Conservation (phyloP, 2,888 invertebrate genomes). For the Celastrina argiolus region DNA sequence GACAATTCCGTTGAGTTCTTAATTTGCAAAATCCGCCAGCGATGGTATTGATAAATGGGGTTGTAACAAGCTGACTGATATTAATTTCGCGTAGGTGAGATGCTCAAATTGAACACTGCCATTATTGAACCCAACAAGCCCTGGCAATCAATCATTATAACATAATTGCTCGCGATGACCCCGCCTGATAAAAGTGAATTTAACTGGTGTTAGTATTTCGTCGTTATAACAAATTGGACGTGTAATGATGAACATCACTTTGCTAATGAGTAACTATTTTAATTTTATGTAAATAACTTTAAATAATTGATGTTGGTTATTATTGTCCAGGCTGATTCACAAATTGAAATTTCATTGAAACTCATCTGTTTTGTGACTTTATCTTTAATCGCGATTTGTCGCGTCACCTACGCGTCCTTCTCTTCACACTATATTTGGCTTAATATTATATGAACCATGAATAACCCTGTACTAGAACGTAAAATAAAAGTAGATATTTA, state of each 20-base stretch:
- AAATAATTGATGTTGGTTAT: no score
- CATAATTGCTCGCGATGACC: slow-evolving; percentile 16
- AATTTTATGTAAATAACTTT: no score
- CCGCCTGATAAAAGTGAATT: slow-evolving; percentile 11
- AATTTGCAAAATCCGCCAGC: neutral
- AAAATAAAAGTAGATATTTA: no score
- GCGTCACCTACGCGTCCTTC: no score
- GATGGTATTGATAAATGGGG: neutral
- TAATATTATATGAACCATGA: no score
- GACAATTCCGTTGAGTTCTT: neutral
- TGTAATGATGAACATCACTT: neutral
- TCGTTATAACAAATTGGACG: slow-evolving; percentile 1
- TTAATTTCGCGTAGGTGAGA: slow-evolving; percentile 4
- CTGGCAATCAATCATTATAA: slow-evolving; percentile 13
- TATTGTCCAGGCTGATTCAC: no score
- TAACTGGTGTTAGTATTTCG: slow-evolving; percentile 9
- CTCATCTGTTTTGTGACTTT: no score
- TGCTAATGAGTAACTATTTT: neutral
- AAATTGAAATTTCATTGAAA: no score
- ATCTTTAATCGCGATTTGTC: no score
- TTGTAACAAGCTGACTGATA: slow-evolving; percentile 15
- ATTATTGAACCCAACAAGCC: slow-evolving; percentile 16
- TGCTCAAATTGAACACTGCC: slow-evolving; percentile 7
- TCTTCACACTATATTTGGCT: no score
- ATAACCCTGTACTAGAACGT: no score